These are phyloP conservation scores for Nerophis lumbriciformis DNA, from an alignment of 2,113 vertebrate genomes.

Conservation along the genomic window DNA sequence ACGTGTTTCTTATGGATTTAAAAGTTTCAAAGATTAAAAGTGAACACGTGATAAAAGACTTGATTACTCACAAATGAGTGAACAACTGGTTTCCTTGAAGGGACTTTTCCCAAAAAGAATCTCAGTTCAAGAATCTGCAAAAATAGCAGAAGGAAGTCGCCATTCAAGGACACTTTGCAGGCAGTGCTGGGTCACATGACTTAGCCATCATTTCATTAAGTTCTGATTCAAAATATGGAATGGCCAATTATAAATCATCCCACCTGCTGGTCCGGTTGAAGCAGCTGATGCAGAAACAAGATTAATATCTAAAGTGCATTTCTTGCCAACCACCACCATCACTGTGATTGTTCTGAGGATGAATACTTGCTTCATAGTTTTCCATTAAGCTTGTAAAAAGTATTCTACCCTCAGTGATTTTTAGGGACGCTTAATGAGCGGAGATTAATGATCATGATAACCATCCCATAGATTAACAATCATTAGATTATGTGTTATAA, in stretches of 20 bases:
- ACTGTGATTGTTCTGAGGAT: conserved; percentile 27
- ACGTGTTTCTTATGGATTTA: too few species aligned
- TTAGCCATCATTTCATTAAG: conserved; percentile 6
- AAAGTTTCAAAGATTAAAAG: too few species aligned
- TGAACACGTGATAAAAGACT: neutral
- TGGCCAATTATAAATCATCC: conserved; percentile 7
- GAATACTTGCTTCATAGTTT: conserved; percentile 8
- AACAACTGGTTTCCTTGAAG: conserved; percentile 1
- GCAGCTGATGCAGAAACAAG: conserved; percentile 12
- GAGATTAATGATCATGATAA: conserved; percentile 6
- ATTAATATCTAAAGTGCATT: conserved; percentile 11
- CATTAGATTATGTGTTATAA: too few species aligned
- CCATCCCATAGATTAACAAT: too few species aligned
- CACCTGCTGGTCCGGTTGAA: conserved; percentile 5
- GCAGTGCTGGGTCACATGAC: neutral
- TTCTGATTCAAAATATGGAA: neutral
- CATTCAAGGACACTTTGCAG: neutral
- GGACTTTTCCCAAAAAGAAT: conserved; percentile 21
- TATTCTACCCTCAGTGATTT: neutral
- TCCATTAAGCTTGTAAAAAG: neutral
- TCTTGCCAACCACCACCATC: conserved; percentile 5
- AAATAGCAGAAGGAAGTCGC: neutral
- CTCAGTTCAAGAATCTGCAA: neutral
- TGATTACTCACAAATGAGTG: neutral
- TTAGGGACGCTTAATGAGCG: neutral